These are phyloP conservation scores for Heliopora coerulea DNA, from an alignment of 92 coral and sea anemone genomes.

Conservation along the genomic window DNA sequence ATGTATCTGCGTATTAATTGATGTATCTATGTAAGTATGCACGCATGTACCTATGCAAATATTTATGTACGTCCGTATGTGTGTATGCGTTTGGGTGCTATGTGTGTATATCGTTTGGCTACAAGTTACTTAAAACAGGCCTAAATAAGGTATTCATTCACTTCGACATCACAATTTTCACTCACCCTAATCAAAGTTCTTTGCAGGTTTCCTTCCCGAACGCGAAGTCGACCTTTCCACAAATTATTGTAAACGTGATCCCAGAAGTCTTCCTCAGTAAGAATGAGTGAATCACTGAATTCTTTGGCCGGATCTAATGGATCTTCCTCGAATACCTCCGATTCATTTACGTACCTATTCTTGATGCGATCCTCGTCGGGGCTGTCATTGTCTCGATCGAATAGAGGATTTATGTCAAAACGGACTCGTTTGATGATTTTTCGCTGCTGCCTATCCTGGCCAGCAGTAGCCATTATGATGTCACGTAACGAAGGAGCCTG, in stretches of 20 bases:
- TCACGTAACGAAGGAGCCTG: conserved; percentile 5
- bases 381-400: conserved; percentile 6
- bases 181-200: conserved; percentile 36
- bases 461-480: conserved; percentile 2
- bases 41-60: too few relatives aligned
- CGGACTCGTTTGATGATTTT: conserved; percentile 31
- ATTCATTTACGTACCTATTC: conserved; percentile 9
- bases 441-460: neutral
- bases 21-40: too few relatives aligned
- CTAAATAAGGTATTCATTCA: too few relatives aligned
- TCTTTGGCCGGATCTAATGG: conserved; percentile 16
- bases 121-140: too few relatives aligned
- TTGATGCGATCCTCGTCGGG: conserved; percentile 18
- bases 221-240: conserved; percentile 32
- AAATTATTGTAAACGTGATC: conserved; percentile 7
- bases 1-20: too few relatives aligned
- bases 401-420: conserved; percentile 25
- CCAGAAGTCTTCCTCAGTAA: conserved; percentile 35
- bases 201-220: conserved; percentile 26
- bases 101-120: too few relatives aligned
- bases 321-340: conserved; percentile 27
- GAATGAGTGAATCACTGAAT: conserved; percentile 6
- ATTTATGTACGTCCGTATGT: too few relatives aligned
- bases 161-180: too few relatives aligned
- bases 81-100: too few relatives aligned